phyloP scores from a whole-genome alignment of 2,888 invertebrate species.

The Dasypolia templi region DNA sequence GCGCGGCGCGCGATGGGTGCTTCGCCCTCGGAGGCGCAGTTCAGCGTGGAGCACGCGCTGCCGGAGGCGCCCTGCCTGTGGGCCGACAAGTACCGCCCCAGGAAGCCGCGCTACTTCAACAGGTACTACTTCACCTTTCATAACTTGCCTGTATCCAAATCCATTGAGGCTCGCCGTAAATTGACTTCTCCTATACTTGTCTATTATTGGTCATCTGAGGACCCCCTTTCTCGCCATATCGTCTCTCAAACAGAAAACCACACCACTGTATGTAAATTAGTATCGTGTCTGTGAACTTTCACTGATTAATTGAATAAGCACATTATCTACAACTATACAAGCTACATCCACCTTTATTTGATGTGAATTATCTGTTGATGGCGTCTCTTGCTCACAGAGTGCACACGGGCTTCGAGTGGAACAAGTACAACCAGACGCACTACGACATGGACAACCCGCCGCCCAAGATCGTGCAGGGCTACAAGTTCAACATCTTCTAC shows the following conservation, averaged over 20 bases:
- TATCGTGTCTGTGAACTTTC: background rate
- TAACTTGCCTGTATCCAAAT: background rate
- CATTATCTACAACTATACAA: background rate
- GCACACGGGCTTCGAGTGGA: conserved; percentile 99
- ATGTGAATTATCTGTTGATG: background rate
- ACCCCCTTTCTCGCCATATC: background rate
- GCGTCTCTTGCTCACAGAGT: conserved; percentile 88
- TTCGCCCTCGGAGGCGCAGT: conserved; percentile 96
- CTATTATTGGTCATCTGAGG: too few relatives aligned
- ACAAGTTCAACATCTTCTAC: conserved; percentile 99
- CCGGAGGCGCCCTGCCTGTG: conserved; percentile 97
- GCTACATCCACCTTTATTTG: background rate
- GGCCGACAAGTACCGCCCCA: conserved; percentile 99
- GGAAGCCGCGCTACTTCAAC: conserved; percentile 99
- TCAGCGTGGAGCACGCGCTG: conserved; percentile 96
- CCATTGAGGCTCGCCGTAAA: background rate
- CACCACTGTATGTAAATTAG: background rate
- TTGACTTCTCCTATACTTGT: background rate
- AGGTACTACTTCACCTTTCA: conserved; percentile 72
- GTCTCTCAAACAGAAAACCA: background rate
- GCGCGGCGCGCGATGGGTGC: conserved; percentile 95
- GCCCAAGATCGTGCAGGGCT: conserved; percentile 99
- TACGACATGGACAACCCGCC: conserved; percentile 99
- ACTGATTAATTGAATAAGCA: background rate
- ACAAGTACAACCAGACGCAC: conserved; percentile 99